phyloP scores from a whole-genome alignment of 2,888 invertebrate genomes.

The Acanthopleura granulata region DNA sequence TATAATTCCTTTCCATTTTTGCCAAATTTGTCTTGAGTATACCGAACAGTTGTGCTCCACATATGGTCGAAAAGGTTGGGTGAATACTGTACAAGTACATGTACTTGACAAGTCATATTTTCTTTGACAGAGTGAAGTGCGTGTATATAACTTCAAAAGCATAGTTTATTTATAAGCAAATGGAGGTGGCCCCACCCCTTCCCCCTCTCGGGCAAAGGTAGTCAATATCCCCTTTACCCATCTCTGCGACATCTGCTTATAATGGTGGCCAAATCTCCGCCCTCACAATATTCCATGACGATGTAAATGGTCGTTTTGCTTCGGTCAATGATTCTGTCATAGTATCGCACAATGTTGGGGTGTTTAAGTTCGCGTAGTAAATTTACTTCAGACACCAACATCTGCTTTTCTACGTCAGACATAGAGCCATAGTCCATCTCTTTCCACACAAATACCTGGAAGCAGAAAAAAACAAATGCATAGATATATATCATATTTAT shows the following conservation, averaged over 20 bases:
- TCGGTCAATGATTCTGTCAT: conserved; percentile 75
- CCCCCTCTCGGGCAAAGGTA: no score
- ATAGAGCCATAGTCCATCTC: conserved; percentile 75
- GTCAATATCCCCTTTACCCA: conserved; percentile 42
- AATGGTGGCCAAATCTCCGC: conserved; percentile 75
- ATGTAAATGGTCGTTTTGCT: conserved; percentile 75
- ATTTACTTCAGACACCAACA: conserved; percentile 75
- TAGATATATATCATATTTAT: conserved; percentile 4
- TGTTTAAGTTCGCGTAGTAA: conserved; percentile 73
- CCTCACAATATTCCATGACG: conserved; percentile 77
- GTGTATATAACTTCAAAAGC: no score
- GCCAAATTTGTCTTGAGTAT: no score
- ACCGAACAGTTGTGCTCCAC: no score
- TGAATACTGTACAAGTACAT: no score
- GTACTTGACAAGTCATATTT: no score
- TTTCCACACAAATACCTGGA: conserved; percentile 75
- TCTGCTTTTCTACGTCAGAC: conserved; percentile 73
- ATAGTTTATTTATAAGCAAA: no score
- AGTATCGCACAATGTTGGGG: conserved; percentile 75
- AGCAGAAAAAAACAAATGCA: conserved; percentile 7
- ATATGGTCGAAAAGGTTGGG: no score
- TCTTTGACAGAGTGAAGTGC: no score
- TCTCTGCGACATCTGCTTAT: conserved; percentile 72
- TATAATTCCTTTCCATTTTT: no score
- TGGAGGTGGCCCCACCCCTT: no score